Conservation (phyloP, 2,113 vertebrate genomes). For the Cottus gobio region DNA sequence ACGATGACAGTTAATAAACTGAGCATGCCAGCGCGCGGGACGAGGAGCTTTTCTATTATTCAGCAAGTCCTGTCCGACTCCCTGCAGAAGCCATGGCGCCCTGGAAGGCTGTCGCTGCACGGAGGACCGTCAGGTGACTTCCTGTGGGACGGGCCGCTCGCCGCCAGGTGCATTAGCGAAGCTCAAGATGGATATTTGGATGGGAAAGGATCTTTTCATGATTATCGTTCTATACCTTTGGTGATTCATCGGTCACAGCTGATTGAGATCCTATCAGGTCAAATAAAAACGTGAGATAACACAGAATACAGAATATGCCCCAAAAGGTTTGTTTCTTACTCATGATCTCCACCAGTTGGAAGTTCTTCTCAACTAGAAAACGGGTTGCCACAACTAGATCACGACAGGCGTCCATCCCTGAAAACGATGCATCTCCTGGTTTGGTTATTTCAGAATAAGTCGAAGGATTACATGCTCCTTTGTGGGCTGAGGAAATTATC, state of each 20-base stretch:
- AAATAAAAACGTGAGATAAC: no score
- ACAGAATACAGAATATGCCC: neutral
- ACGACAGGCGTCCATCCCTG: neutral
- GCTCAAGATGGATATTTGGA: constrained; percentile 43
- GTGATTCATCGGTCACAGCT: neutral
- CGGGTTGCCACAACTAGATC: constrained; percentile 20
- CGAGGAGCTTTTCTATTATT: constrained; percentile 47
- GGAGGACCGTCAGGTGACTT: constrained; percentile 44
- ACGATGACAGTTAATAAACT: constrained; percentile 60
- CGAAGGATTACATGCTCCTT: constrained; percentile 44
- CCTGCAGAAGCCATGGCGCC: constrained; percentile 20
- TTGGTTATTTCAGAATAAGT: constrained; percentile 32
- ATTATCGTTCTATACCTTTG: neutral
- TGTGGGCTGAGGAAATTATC: constrained; percentile 27
- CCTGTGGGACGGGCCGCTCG: constrained; percentile 25
- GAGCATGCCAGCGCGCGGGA: constrained; percentile 30
- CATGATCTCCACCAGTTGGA: constrained; percentile 9
- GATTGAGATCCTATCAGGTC: neutral
- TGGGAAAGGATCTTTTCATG: neutral
- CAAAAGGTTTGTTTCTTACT: constrained; percentile 10
- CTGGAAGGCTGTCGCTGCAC: constrained; percentile 20
- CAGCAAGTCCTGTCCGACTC: constrained; percentile 40
- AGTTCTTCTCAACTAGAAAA: constrained; percentile 29
- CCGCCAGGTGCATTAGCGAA: constrained; percentile 47
- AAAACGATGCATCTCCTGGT: constrained; percentile 3